These are phyloP conservation scores for Syritta pipiens DNA, from an alignment of 2,888 invertebrate genomes.

Conservation along the genomic window DNA sequence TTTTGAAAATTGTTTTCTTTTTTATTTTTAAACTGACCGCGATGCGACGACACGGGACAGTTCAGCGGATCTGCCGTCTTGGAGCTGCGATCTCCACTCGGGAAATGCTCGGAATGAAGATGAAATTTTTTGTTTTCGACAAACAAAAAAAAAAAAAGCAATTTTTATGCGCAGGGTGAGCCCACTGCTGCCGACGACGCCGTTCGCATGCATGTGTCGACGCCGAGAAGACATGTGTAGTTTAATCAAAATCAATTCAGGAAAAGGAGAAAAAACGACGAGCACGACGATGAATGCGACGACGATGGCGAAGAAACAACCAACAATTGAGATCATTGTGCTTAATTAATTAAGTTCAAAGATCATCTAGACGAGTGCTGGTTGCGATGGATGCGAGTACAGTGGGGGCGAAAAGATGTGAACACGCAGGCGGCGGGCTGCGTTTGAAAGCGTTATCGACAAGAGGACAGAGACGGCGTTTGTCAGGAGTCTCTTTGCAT, in stretches of 20 bases:
- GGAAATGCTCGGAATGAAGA: slow-evolving; percentile 46
- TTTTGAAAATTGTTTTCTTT: too few relatives aligned
- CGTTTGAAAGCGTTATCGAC: too few relatives aligned
- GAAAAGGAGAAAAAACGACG: slow-evolving; percentile 35
- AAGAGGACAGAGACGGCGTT: too few relatives aligned
- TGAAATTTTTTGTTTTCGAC: too few relatives aligned
- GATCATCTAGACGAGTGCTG: slow-evolving; percentile 75
- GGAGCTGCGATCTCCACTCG: slow-evolving; percentile 37
- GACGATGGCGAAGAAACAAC: too few relatives aligned
- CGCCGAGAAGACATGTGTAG: slow-evolving; percentile 61
- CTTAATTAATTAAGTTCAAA: slow-evolving; percentile 80
- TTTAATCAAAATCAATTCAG: slow-evolving; percentile 69
- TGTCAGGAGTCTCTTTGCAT: too few relatives aligned
- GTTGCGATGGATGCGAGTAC: slow-evolving; percentile 24
- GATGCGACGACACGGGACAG: slow-evolving; percentile 36
- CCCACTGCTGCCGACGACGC: slow-evolving; percentile 17
- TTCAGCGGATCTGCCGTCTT: slow-evolving; percentile 49
- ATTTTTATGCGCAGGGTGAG: slow-evolving; percentile 52
- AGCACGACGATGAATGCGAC: too few relatives aligned
- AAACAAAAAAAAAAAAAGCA: slow-evolving; percentile 27
- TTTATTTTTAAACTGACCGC: slow-evolving; percentile 1
- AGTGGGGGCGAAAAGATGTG: slow-evolving; percentile 48
- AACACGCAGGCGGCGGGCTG: neutral
- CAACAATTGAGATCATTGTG: slow-evolving; percentile 79
- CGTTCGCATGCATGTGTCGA: slow-evolving; percentile 57